Evolutionary conservation across 2,113 vertebrate species (phyloP), one percentile per base, ranked within the genome.

Genomic region (Terrapene triunguis): DNA sequence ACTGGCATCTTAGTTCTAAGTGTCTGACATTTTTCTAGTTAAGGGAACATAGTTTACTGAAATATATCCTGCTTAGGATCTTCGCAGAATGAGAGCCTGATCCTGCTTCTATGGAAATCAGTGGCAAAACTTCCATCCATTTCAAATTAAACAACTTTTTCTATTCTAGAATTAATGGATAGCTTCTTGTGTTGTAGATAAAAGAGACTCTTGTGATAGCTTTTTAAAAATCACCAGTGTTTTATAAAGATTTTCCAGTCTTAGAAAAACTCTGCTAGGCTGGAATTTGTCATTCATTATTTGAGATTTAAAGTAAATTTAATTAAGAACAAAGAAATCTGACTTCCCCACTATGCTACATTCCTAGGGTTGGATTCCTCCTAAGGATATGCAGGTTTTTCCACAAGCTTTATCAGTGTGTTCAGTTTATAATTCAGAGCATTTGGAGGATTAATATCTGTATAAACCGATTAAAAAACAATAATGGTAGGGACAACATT

Each of bases 261-360:
- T 42, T 29, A 25, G 89, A 93, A 87, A 94, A 95, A 16, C 69
- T 89, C n/a, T 84, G 65, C 10, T 93, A 87, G 90, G 29, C 85
- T 89, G 55, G 92, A 86, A 91, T 90, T 53, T 78, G 80, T 85
- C 11, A 91, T 78, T 78, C 3, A 47, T 78, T 47, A 47, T 8
- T 6, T 47, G 38, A 44, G 25, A 16, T 13, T 47, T 78, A 29
- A 44, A 78, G 24, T 14, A 47, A 78, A 78, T 55, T 85, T 89
- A 92, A 88, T 95, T 21, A 50, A 38, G 8, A 72, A 72, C 65
- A 72, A 38, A 69, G 65, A 72, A 10, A 87, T 92, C 80, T 95
- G 80, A 95, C 94, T 97, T 96, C 96, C 85, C 95, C 96, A 86
- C 62, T 80, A 35, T 92, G 83, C 48, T 29, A 42, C 88, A 48